phyloP scores from a whole-genome alignment of 2,113 vertebrate species.

The Albula goreensis region DNA sequence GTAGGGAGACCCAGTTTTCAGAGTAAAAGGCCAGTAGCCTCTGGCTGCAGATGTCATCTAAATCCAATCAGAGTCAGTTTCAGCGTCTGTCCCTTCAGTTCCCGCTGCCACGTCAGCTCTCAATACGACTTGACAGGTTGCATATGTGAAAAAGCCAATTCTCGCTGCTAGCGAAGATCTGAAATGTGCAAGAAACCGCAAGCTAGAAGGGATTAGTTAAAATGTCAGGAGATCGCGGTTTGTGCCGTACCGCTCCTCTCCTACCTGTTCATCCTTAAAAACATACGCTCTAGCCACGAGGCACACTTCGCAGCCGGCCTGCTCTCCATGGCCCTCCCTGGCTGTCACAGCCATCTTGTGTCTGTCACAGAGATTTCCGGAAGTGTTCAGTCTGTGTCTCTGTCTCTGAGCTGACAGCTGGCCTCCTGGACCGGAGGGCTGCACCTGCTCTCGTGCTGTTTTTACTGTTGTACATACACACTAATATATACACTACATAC shows the following conservation, averaged over 20 bases:
- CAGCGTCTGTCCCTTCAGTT: conserved; percentile 70
- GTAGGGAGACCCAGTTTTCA: conserved; percentile 55
- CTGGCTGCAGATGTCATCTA: conserved; percentile 67
- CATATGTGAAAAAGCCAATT: conserved; percentile 98
- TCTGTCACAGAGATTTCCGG: conserved; percentile 83
- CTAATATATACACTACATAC: conserved; percentile 22
- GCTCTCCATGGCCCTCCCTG: conserved; percentile 67
- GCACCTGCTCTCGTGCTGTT: neutral
- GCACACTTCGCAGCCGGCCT: conserved; percentile 80
- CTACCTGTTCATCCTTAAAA: conserved; percentile 95
- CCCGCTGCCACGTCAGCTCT: conserved; percentile 65
- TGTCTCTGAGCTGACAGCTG: conserved; percentile 58
- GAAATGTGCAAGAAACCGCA: conserved; percentile 85
- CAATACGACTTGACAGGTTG: conserved; percentile 86
- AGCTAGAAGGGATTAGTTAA: conserved; percentile 88
- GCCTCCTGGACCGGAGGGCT: conserved; percentile 41
- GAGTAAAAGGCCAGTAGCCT: conserved; percentile 72
- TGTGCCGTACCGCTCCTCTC: conserved; percentile 64
- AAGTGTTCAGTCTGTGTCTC: conserved; percentile 58
- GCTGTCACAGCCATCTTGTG: conserved; percentile 84
- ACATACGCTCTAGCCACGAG: conserved; percentile 80
- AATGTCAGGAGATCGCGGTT: conserved; percentile 88
- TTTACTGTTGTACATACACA: conserved; percentile 11
- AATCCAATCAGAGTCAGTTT: conserved; percentile 82
- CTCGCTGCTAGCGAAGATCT: conserved; percentile 88